Base-by-base conservation (phyloP, 1,140 invertebrate genomes). In the Heliconius himera region DNA sequence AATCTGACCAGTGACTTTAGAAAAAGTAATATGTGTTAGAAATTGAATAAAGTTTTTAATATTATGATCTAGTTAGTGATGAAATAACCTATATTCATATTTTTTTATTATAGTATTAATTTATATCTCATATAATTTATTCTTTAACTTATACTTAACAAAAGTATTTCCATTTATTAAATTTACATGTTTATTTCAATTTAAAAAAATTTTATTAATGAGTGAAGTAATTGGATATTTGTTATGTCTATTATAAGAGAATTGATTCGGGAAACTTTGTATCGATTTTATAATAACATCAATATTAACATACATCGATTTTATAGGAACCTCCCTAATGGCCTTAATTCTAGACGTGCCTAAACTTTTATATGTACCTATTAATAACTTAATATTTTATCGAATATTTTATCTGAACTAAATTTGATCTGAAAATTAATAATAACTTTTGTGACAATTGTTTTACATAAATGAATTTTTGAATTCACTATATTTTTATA, bases 241-340 rank as follows among this genome's bases (percentile, higher is more conserved):
- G 22, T 60, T n/a, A 22, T 22, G n/a, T 11, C 22, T 26, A 60
- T 60, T 60, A 60, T n/a, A 22, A 8, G 20, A n/a, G 18, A 56
- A 56, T 56, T n/a, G 54, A 56, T 56, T 56, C 54, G 54, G 22
- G 20, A n/a, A 3, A 56, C 18, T 8, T 56, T n/a, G 20, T 56
- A 56, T 56, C 49, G 41, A 73, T 51, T 41, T 51, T 73, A 18
- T 49, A 73, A 18, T 11, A 41, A 46, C 13, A 46, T 46, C 46
- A 26, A 51, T 29, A 74, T 51, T 54, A 33, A 29, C 22, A 29
- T 51, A 74, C 46, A 74, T 74, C 49, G 56, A 26, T 60, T 26
- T 60, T 11, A 60, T 60, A 60, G 6, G 54, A 60, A 22, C n/a
- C 56, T 60, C 56, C 56, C n/a, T 22, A 60, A 26, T 60, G 8